phyloP scores from a whole-genome alignment of 2,113 vertebrate species.

The Perccottus glenii region DNA sequence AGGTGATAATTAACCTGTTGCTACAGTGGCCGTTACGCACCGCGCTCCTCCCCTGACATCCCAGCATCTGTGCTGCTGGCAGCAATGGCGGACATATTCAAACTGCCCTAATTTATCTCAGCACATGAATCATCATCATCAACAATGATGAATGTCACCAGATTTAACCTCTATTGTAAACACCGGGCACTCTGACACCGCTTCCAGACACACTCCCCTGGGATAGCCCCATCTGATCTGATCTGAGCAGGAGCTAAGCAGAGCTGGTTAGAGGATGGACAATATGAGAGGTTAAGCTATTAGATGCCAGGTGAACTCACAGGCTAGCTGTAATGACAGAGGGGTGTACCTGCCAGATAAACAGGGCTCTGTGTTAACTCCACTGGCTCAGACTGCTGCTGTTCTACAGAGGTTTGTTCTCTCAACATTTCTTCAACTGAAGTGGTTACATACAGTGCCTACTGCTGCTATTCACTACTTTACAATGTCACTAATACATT shows the following conservation, averaged over 20 bases:
- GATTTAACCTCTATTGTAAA: constrained; percentile 46
- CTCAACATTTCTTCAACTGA: neutral
- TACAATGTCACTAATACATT: neutral
- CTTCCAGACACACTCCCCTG: constrained; percentile 1
- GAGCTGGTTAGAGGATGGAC: neutral
- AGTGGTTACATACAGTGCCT: neutral
- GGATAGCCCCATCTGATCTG: neutral
- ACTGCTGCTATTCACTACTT: neutral
- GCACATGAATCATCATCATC: constrained; percentile 55
- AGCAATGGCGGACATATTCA: constrained; percentile 18
- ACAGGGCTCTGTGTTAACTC: neutral
- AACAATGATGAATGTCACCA: constrained; percentile 34
- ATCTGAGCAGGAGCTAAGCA: neutral
- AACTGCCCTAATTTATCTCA: constrained; percentile 19
- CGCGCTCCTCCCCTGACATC: constrained; percentile 29
- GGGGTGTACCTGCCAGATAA: neutral
- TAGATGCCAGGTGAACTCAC: neutral
- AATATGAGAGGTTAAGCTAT: neutral
- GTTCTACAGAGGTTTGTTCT: neutral
- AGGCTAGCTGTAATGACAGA: neutral
- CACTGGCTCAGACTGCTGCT: no score
- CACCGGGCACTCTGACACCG: constrained; percentile 33
- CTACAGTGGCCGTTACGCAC: constrained; percentile 11
- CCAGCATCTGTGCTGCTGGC: constrained; percentile 55
- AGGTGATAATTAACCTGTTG: constrained; percentile 69